These are phyloP conservation scores for Urocolius indicus DNA, from an alignment of 2,113 vertebrate species.

Conservation along the genomic window DNA sequence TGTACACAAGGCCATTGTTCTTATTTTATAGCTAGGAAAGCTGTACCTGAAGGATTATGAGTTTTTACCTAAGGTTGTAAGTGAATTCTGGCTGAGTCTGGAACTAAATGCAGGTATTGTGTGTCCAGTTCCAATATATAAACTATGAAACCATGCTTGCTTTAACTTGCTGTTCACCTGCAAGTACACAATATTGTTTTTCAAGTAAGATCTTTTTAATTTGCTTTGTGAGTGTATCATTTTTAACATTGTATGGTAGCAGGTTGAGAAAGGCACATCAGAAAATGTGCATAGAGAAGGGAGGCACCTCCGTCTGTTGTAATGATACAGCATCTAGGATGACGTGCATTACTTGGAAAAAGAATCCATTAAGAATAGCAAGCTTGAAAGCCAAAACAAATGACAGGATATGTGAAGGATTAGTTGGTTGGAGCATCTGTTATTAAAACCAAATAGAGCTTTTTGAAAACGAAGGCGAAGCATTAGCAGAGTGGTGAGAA, in stretches of 20 bases:
- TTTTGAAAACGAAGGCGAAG: slow-evolving; percentile 33
- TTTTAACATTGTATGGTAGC: not conserved
- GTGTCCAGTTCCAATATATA: not conserved
- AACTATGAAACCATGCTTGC: not conserved
- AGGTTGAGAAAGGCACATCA: not conserved
- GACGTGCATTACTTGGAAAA: not conserved
- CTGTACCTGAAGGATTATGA: not conserved
- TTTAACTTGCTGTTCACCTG: not conserved
- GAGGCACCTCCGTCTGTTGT: not conserved
- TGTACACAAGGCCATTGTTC: not conserved
- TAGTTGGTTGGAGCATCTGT: slow-evolving; percentile 31
- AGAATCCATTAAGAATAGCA: slow-evolving; percentile 25
- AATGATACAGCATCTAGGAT: not conserved
- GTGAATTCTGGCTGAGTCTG: not conserved
- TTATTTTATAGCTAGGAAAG: not conserved
- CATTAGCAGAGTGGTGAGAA: slow-evolving; percentile 7
- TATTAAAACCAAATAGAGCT: slow-evolving; percentile 33
- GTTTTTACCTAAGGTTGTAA: not conserved
- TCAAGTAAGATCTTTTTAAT: not conserved
- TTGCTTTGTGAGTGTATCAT: not conserved
- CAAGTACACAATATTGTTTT: not conserved
- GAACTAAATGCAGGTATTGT: not conserved
- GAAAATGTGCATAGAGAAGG: not conserved
- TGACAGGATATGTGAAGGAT: slow-evolving; percentile 48
- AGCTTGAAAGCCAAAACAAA: slow-evolving; percentile 49